Evolutionary conservation across 2,888 invertebrate species (phyloP).

Genomic region (Venustoraphidia nigricollis): DNA sequence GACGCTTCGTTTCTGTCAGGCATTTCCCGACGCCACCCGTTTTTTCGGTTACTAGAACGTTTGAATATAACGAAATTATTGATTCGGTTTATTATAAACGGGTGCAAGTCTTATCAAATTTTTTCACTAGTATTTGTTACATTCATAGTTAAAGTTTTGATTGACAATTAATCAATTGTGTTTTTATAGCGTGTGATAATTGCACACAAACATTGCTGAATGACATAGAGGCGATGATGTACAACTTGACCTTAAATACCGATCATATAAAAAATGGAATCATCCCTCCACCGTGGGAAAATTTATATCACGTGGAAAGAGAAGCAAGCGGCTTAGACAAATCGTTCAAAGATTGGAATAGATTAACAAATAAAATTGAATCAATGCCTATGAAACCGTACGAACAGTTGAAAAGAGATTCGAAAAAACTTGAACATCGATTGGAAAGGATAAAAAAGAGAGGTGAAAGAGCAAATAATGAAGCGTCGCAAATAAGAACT

Average conservation of each 20-base stretch:
- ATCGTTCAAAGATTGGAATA: slow-evolving; percentile 18
- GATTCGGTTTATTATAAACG: no score
- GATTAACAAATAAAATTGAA: slow-evolving; percentile 5
- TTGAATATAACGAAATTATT: no score
- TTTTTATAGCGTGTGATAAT: slow-evolving; percentile 62
- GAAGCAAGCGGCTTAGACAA: slow-evolving; percentile 28
- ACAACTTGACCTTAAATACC: slow-evolving; percentile 29
- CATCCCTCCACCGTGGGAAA: slow-evolving; percentile 64
- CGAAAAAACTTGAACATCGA: slow-evolving; percentile 19
- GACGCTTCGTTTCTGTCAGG: no score
- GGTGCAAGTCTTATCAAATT: no score
- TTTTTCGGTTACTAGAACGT: no score
- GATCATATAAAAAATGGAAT: slow-evolving; percentile 40
- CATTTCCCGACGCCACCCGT: no score
- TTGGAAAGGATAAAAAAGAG: slow-evolving; percentile 27
- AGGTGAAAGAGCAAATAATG: slow-evolving; percentile 31
- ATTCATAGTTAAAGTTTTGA: background rate
- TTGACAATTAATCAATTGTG: slow-evolving; percentile 5
- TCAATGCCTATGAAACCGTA: slow-evolving; percentile 16
- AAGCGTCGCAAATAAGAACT: slow-evolving; percentile 26
- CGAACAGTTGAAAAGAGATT: slow-evolving; percentile 19
- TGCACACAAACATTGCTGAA: slow-evolving; percentile 67
- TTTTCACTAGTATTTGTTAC: no score
- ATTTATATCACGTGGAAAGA: slow-evolving; percentile 39
- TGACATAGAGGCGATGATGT: slow-evolving; percentile 42